phyloP scores from a whole-genome alignment of 2,888 invertebrate genomes.

The Periphyllus acericola region DNA sequence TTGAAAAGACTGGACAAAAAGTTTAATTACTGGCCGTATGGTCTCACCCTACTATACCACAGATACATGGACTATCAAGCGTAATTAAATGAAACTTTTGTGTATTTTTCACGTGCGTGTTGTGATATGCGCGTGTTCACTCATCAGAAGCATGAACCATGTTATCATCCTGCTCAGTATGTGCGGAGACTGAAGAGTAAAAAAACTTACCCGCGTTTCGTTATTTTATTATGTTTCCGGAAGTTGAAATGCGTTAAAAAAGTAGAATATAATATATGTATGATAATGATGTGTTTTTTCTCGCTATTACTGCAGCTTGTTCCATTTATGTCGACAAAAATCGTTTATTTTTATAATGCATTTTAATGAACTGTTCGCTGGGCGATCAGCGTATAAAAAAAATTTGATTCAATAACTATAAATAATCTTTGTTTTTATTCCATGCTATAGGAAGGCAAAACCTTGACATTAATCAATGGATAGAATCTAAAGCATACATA shows the following conservation, averaged over 20 bases:
- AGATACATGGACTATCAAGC: too few species aligned
- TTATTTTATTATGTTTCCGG: neutral
- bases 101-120: neutral
- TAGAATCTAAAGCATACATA: too few species aligned
- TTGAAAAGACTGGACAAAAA: too few species aligned
- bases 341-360: neutral
- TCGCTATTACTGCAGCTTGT: neutral
- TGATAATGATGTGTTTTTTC: neutral
- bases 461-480: too few species aligned
- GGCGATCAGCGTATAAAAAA: neutral
- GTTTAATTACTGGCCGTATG: too few species aligned
- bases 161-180: neutral
- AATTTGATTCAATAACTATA: neutral
- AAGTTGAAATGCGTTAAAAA: neutral
- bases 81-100: neutral
- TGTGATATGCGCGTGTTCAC: neutral
- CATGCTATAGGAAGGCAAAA: too few species aligned
- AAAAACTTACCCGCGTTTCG: neutral
- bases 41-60: too few species aligned
- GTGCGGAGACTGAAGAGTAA: neutral
- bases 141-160: neutral
- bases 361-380: too few species aligned
- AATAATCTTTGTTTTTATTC: neutral
- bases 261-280: neutral
- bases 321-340: neutral